Evolutionary conservation across 2,797 vertebrate species (phyloP).

Genomic region (Molossus molossus): DNA sequence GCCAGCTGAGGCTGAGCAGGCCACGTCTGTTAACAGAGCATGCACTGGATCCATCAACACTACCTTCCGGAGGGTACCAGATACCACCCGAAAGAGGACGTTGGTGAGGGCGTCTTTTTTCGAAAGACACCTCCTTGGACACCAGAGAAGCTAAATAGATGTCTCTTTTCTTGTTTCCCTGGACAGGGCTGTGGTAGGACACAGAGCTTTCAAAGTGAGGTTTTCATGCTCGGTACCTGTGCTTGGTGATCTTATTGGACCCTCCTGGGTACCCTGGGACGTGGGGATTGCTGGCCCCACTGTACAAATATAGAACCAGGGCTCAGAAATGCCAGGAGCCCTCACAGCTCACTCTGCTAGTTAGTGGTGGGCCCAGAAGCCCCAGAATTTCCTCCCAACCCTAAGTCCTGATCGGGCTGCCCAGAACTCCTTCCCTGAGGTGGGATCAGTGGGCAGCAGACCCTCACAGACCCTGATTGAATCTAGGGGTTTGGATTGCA

Average conservation of each 20-base stretch:
- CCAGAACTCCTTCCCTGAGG: rapidly evolving
- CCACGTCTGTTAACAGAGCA: neutral
- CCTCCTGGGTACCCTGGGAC: neutral
- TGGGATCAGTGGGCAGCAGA: neutral
- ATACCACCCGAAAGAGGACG: neutral
- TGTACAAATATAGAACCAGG: neutral
- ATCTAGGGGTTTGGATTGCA: neutral
- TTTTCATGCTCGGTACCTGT: neutral
- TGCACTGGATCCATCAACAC: neutral
- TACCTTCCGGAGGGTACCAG: neutral
- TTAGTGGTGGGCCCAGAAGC: neutral
- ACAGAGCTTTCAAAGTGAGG: neutral
- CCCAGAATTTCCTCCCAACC: neutral
- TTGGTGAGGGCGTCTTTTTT: neutral
- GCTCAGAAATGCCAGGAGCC: neutral
- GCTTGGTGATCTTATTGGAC: neutral
- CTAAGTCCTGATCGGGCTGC: neutral
- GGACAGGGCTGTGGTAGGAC: neutral
- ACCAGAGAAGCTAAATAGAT: neutral
- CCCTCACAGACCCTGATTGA: neutral
- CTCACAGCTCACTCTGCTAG: neutral
- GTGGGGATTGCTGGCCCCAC: neutral
- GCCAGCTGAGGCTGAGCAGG: neutral
- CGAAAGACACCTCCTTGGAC: neutral
- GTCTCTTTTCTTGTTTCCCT: neutral